Evolutionary conservation across 2,113 vertebrate species (phyloP).

Genomic region (Jacana jacana): DNA sequence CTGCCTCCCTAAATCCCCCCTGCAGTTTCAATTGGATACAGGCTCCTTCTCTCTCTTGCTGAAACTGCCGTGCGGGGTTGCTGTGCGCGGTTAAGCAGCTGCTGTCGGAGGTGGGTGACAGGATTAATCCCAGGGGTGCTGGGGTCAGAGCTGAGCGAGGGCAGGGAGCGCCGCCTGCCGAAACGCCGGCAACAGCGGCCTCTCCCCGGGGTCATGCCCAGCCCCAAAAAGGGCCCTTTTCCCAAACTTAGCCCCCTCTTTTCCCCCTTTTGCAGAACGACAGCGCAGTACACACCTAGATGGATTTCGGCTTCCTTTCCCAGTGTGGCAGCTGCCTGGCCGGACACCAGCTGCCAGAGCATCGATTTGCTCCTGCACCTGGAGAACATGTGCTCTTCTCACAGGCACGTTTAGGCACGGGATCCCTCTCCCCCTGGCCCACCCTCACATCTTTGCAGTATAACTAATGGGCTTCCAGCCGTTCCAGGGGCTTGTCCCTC

Average conservation of each 20-base stretch:
- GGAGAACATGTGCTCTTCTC: neutral
- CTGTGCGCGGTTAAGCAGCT: slow-evolving; percentile 62
- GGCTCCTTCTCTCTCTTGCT: slow-evolving; percentile 14
- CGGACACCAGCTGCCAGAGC: neutral
- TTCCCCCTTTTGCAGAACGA: neutral
- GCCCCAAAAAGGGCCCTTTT: neutral
- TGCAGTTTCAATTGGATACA: slow-evolving; percentile 63
- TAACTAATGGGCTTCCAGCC: neutral
- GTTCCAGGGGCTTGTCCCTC: neutral
- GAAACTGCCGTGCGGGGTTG: slow-evolving; percentile 47
- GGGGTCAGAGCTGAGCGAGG: neutral
- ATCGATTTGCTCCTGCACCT: neutral
- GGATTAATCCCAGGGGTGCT: neutral
- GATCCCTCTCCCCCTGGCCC: neutral
- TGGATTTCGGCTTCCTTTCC: neutral
- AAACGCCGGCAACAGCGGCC: fast-evolving
- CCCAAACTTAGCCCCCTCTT: neutral
- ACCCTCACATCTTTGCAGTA: neutral
- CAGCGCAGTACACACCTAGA: neutral
- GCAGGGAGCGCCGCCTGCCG: neutral
- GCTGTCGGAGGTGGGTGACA: slow-evolving; percentile 47
- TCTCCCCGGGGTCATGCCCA: fast-evolving
- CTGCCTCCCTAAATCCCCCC: slow-evolving; percentile 70
- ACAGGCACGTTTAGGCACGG: neutral
- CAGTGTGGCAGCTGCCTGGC: neutral